Conservation (phyloP, 2,113 vertebrate genomes). For the Redunca redunca region DNA sequence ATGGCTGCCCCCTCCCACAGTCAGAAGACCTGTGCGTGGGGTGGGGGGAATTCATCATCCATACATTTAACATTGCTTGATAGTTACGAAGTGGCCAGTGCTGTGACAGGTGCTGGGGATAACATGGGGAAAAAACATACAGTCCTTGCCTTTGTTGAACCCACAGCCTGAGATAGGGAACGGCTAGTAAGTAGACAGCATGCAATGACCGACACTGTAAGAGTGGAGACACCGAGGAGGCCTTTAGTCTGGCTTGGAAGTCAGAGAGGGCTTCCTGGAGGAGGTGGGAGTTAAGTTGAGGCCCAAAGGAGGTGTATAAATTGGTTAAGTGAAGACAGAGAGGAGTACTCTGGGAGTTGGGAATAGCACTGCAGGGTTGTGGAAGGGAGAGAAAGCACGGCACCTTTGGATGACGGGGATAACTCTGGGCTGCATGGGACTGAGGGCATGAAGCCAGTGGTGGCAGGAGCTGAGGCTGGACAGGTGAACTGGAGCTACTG, state of each 20-base stretch:
- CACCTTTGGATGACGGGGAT: not conserved
- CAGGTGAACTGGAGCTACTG: not conserved
- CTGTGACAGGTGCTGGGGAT: not conserved
- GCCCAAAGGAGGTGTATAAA: not conserved
- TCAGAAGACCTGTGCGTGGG: not conserved
- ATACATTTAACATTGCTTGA: not conserved
- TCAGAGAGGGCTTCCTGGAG: constrained; percentile 1
- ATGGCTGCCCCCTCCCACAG: not conserved
- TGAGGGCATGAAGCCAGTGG: not conserved
- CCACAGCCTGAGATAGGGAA: not conserved
- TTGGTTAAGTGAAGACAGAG: not conserved
- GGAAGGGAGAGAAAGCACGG: not conserved
- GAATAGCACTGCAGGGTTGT: not conserved
- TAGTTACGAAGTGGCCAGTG: not conserved
- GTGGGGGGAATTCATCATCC: not conserved
- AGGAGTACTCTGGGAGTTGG: not conserved
- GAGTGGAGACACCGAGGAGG: not conserved
- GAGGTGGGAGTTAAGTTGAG: not conserved
- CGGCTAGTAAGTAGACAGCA: not conserved
- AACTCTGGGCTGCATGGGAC: not conserved
- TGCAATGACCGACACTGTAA: not conserved
- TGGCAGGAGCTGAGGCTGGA: not conserved
- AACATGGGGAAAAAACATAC: not conserved
- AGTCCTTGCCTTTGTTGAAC: not conserved
- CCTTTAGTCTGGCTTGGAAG: not conserved